These are phyloP conservation scores for Poecilobothrus nobilitatus DNA, from an alignment of 2,888 invertebrate species.

Conservation along the genomic window DNA sequence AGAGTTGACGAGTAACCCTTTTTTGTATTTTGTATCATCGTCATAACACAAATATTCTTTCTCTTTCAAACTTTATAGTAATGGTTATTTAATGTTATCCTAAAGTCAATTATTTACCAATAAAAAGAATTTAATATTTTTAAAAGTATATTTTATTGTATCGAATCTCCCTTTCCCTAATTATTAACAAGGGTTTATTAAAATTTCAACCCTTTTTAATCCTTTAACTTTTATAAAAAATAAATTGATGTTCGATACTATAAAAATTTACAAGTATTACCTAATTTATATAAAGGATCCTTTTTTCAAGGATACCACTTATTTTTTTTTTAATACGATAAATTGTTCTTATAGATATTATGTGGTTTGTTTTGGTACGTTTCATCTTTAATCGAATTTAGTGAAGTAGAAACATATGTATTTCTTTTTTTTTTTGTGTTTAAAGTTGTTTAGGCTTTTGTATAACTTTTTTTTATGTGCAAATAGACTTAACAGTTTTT, in stretches of 20 bases:
- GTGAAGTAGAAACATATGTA: neutral
- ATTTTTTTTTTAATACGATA: neutral
- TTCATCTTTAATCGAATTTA: slow-evolving; percentile 1
- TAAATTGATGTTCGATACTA: neutral
- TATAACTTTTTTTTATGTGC: too few relatives aligned
- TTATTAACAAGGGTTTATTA: neutral
- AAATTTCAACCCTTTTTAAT: neutral
- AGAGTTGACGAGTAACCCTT: too few relatives aligned
- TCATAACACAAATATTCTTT: too few relatives aligned
- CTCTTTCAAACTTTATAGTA: too few relatives aligned
- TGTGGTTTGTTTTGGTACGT: neutral
- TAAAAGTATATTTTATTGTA: too few relatives aligned
- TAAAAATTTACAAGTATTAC: neutral
- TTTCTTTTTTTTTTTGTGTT: neutral
- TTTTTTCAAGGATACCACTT: neutral
- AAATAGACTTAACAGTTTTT: too few relatives aligned
- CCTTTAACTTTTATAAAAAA: neutral
- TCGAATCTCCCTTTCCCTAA: too few relatives aligned
- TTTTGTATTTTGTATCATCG: too few relatives aligned
- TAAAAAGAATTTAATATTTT: too few relatives aligned
- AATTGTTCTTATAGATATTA: neutral
- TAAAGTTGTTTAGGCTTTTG: too few relatives aligned
- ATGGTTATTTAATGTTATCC: too few relatives aligned
- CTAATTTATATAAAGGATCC: neutral
- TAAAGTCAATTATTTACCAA: too few relatives aligned